These are phyloP conservation scores for Rapana venosa DNA, from an alignment of 2,888 invertebrate species.

Conservation along the genomic window DNA sequence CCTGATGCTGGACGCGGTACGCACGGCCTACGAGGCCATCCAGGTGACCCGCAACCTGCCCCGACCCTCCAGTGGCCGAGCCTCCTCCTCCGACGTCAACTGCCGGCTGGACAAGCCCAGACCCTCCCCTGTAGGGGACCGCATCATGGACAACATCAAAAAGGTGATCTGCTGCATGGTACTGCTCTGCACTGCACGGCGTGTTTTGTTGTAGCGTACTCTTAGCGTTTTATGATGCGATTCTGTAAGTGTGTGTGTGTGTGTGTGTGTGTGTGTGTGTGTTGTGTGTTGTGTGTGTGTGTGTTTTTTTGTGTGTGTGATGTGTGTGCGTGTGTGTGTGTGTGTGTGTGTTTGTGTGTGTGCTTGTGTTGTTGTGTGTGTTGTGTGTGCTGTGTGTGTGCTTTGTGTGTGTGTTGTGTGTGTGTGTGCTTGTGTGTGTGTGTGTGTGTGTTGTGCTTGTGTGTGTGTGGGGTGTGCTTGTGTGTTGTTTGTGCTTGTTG, in stretches of 20 bases:
- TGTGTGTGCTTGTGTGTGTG: no score
- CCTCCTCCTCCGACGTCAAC: neutral
- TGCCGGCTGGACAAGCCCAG: slow-evolving; percentile 42
- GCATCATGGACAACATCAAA: slow-evolving; percentile 42
- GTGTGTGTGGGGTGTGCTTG: no score
- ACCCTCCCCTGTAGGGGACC: slow-evolving; percentile 36
- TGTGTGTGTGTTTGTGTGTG: neutral
- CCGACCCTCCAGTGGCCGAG: neutral
- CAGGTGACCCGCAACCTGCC: slow-evolving; percentile 36
- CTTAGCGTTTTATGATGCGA: no score
- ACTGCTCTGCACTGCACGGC: neutral
- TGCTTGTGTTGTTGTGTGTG: no score
- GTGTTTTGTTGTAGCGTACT: neutral
- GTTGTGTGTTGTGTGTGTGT: slow-evolving; percentile 20
- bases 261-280: slow-evolving; percentile 13
- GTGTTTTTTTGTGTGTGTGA: neutral
- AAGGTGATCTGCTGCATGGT: slow-evolving; percentile 32
- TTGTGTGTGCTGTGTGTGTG: no score
- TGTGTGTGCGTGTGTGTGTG: neutral
- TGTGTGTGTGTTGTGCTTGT: no score
- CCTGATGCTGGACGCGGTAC: slow-evolving; percentile 53
- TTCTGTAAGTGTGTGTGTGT: slow-evolving; percentile 11
- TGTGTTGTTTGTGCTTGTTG: no score
- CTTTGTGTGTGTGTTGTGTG: no score
- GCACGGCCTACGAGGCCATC: slow-evolving; percentile 46